A percentile compares a stretch with the other conserved stretches of the same genome.
Conservation (phyloP, 2,113 vertebrate species). For the Thunnus thynnus region DNA sequence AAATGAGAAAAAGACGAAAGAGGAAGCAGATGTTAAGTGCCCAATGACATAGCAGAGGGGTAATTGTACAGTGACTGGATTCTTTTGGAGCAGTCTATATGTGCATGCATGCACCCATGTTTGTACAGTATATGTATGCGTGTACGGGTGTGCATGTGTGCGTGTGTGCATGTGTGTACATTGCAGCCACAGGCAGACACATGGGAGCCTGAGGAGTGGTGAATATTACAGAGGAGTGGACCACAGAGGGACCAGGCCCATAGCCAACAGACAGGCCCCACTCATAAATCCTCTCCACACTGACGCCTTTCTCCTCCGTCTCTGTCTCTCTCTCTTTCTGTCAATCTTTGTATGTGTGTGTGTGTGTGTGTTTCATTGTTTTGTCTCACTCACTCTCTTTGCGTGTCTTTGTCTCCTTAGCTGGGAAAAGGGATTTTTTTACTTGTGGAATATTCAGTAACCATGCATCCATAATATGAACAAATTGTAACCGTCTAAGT, state of each 20-base stretch:
- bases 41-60: constrained; percentile 48
- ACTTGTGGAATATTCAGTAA: constrained; percentile 37
- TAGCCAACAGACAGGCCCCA: constrained; percentile 79
- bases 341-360: constrained; percentile 44
- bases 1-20: constrained; percentile 38
- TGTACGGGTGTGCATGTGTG: constrained; percentile 37
- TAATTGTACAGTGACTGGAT: constrained; percentile 68
- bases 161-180: constrained; percentile 62
- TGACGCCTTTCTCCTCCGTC: constrained; percentile 73
- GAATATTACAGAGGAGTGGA: constrained; percentile 84
- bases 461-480: constrained; percentile 23
- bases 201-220: constrained; percentile 81
- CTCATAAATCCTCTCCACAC: constrained; percentile 80
- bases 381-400: constrained; percentile 44
- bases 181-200: constrained; percentile 79
- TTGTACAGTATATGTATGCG: constrained; percentile 44
- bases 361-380: constrained; percentile 27
- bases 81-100: constrained; percentile 43
- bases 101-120: constrained; percentile 35
- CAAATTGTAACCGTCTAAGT: constrained; percentile 22
- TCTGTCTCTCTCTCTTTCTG: constrained; percentile 58
- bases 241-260: constrained; percentile 81
- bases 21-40: constrained; percentile 45
- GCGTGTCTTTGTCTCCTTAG: constrained; percentile 45
- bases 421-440: constrained; percentile 32